phyloP scores from a whole-genome alignment of 2,113 vertebrate species.

The Calypte anna region DNA sequence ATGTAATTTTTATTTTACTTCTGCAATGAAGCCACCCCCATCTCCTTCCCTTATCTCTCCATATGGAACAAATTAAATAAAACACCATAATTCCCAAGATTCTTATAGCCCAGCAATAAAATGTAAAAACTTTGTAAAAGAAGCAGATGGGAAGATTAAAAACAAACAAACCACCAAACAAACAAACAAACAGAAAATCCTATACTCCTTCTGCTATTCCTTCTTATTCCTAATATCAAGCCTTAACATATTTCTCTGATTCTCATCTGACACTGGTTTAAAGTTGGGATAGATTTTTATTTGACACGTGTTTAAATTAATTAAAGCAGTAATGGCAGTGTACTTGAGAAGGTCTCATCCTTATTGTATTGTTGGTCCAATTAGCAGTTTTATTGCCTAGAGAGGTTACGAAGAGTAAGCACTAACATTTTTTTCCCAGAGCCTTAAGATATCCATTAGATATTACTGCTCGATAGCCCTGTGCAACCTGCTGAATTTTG shows the following conservation, averaged over 20 bases:
- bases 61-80: neutral
- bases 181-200: neutral
- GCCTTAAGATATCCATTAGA: neutral
- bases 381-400: neutral
- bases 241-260: neutral
- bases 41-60: neutral
- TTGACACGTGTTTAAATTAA: neutral
- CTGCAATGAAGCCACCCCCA: neutral
- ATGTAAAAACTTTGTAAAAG: neutral
- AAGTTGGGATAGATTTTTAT: neutral
- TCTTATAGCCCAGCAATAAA: neutral
- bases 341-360: neutral
- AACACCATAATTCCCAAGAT: neutral
- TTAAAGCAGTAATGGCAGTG: too few relatives aligned
- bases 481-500: neutral
- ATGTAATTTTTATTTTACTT: neutral
- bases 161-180: too few relatives aligned
- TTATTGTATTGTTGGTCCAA: accelerated
- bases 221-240: neutral
- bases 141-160: neutral
- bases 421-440: neutral
- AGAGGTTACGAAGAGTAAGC: neutral
- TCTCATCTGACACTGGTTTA: neutral
- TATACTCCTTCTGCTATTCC: neutral
- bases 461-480: neutral